Conservation (phyloP, 2,797 vertebrate genomes). For the Galaxias olidus region DNA sequence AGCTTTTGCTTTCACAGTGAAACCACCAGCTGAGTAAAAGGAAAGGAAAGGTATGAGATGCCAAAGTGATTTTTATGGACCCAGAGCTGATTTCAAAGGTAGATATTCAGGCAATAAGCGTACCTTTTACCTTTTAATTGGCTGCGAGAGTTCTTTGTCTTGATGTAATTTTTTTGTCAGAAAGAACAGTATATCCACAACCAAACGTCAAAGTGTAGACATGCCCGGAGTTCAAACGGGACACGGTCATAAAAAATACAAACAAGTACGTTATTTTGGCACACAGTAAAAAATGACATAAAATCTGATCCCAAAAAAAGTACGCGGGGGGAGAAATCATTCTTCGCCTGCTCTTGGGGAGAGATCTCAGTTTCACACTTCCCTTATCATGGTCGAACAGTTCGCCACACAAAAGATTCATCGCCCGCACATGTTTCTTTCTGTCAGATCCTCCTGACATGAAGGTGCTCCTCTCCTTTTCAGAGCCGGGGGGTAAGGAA, state of each 20-base stretch:
- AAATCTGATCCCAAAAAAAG: constrained; percentile 5
- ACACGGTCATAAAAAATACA: constrained; percentile 41
- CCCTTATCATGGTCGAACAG: constrained; percentile 28
- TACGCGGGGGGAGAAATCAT: constrained; percentile 5
- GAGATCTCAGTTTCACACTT: constrained; percentile 29
- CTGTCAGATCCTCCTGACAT: constrained; percentile 27
- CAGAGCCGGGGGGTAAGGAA: constrained; percentile 25
- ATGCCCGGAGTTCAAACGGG: constrained; percentile 45
- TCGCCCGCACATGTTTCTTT: constrained; percentile 30
- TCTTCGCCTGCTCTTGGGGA: constrained; percentile 1
- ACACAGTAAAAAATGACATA: constrained; percentile 46
- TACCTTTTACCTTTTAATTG: constrained; percentile 38
- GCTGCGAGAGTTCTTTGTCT: constrained; percentile 24
- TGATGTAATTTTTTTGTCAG: constrained; percentile 24
- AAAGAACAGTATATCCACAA: constrained; percentile 37
- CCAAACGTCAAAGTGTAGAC: constrained; percentile 34
- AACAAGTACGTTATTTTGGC: constrained; percentile 37
- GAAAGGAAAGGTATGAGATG: background rate
- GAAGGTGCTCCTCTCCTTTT: constrained; percentile 4
- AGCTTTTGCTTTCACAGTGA: constrained; percentile 34
- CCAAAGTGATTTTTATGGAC: constrained; percentile 25
- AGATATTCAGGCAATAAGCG: constrained; percentile 5
- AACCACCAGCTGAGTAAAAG: constrained; percentile 38
- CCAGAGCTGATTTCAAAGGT: constrained; percentile 33
- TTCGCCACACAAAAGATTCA: constrained; percentile 42